Conservation (phyloP, 2,888 invertebrate genomes). For the Graphium colonna region DNA sequence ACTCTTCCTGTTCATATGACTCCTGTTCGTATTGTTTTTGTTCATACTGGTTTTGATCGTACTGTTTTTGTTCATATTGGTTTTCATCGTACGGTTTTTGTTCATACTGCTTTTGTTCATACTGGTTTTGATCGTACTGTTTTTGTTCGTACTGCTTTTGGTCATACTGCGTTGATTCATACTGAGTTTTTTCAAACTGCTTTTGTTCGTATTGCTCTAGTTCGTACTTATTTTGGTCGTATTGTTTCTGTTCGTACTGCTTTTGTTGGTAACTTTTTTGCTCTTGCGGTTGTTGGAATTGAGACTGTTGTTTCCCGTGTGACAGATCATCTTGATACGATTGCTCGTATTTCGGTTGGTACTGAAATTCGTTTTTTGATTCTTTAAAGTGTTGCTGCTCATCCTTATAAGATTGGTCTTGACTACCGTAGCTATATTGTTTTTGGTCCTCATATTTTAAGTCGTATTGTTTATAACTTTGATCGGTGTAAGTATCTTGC, state of each 20-base stretch:
- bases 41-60: constrained; percentile 29
- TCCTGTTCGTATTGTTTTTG: constrained; percentile 28
- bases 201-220: constrained; percentile 33
- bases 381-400: constrained; percentile 34
- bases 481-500: constrained; percentile 46
- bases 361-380: constrained; percentile 35
- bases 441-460: constrained; percentile 41
- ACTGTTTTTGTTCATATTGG: constrained; percentile 33
- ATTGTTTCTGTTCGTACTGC: constrained; percentile 30
- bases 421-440: constrained; percentile 35
- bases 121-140: constrained; percentile 32
- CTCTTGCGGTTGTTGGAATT: constrained; percentile 23
- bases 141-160: constrained; percentile 34
- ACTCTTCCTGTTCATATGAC: too few relatives aligned
- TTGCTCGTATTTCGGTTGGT: constrained; percentile 30
- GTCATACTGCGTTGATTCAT: too few relatives aligned
- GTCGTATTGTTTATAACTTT: constrained; percentile 52
- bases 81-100: constrained; percentile 30
- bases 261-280: constrained; percentile 33
- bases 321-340: constrained; percentile 25
- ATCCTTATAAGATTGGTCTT: constrained; percentile 32
- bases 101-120: constrained; percentile 28
- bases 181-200: constrained; percentile 32
- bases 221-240: constrained; percentile 30
- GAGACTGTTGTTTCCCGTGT: constrained; percentile 8